Conservation (phyloP, 2,113 vertebrate genomes). For the Chlorocebus sabaeus region DNA sequence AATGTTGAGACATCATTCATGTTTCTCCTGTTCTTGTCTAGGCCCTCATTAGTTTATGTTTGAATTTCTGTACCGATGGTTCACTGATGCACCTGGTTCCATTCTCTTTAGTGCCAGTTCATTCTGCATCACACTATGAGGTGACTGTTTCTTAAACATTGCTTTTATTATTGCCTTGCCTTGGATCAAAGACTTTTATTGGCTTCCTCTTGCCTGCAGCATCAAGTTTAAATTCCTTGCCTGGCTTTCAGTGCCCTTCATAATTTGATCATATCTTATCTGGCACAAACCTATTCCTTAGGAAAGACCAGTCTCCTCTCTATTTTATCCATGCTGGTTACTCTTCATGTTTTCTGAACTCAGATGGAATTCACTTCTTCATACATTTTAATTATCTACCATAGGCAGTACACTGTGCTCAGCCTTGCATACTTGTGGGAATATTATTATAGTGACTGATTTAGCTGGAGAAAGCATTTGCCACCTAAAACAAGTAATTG, state of each 20-base stretch:
- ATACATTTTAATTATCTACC: neutral
- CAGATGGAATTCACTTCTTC: neutral
- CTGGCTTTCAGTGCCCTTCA: neutral
- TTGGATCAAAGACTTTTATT: neutral
- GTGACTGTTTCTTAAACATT: neutral
- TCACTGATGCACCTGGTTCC: neutral
- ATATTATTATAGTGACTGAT: neutral
- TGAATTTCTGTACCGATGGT: neutral
- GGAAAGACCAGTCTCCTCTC: neutral
- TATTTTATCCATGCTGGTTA: neutral
- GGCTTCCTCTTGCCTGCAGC: neutral
- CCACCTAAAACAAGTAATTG: neutral
- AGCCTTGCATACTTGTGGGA: neutral
- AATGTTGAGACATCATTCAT: neutral
- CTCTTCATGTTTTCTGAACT: neutral
- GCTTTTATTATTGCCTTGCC: neutral
- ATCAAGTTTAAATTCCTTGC: neutral
- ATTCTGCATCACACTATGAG: neutral
- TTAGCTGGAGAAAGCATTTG: neutral
- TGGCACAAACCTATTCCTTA: neutral
- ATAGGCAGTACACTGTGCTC: neutral
- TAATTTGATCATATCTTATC: neutral
- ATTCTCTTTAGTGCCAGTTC: neutral
- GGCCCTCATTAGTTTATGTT: neutral
- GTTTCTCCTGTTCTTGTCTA: neutral